phyloP scores from a whole-genome alignment of 1,140 invertebrate species.

The Hesperophylax magnus region DNA sequence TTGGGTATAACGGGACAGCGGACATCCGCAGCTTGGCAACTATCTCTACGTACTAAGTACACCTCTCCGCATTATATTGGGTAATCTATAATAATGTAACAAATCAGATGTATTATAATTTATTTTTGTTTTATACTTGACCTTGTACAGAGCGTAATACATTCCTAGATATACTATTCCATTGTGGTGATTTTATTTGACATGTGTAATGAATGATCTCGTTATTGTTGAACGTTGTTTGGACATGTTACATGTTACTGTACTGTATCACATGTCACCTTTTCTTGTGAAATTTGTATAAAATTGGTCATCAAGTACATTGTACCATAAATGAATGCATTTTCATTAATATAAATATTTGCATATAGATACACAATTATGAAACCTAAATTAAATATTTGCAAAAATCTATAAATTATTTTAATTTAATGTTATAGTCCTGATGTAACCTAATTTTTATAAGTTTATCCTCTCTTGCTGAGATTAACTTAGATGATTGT shows the following conservation, averaged over 20 bases:
- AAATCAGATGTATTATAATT: conserved; percentile 44
- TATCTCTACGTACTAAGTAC: conserved; percentile 51
- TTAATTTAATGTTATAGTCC: conserved; percentile 5
- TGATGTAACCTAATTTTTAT: no score
- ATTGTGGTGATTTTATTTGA: conserved; percentile 47
- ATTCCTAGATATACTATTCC: conserved; percentile 47
- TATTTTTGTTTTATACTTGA: conserved; percentile 51
- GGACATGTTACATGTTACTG: conserved; percentile 41
- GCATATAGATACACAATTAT: conserved; percentile 71
- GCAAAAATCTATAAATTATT: conserved; percentile 67
- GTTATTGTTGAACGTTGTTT: conserved; percentile 58
- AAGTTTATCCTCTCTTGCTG: no score
- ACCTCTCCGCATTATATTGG: conserved; percentile 37
- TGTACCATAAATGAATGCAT: conserved; percentile 70
- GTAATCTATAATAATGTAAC: conserved; percentile 43
- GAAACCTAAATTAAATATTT: conserved; percentile 71
- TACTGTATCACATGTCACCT: conserved; percentile 40
- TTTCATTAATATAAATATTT: conserved; percentile 73
- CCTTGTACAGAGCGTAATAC: conserved; percentile 53
- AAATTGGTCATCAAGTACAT: conserved; percentile 60
- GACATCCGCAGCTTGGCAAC: not conserved
- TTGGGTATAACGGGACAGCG: conserved; percentile 39
- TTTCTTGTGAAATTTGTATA: conserved; percentile 57
- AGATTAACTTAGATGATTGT: no score
- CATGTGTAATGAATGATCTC: conserved; percentile 53